These are phyloP conservation scores for Allobates femoralis DNA, from an alignment of 2,797 vertebrate genomes.

Conservation along the genomic window DNA sequence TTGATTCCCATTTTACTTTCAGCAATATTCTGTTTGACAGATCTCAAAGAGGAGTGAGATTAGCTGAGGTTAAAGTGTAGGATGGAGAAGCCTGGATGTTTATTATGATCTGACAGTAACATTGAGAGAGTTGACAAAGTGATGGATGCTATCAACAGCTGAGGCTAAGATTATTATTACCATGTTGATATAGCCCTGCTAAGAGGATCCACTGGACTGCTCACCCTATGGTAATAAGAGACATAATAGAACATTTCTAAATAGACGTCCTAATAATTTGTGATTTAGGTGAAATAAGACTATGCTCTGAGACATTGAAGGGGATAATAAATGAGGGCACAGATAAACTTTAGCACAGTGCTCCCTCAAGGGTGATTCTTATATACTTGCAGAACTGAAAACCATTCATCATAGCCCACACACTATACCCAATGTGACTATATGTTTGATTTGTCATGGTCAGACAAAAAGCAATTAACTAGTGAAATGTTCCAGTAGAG, in stretches of 20 bases:
- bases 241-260: neutral
- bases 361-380: neutral
- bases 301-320: neutral
- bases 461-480: neutral
- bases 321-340: neutral
- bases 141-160: constrained; percentile 53
- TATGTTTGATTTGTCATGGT: neutral
- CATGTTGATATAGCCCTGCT: constrained; percentile 12
- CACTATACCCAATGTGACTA: neutral
- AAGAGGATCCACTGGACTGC: constrained; percentile 5
- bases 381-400: neutral
- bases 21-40: constrained; percentile 44
- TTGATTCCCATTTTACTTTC: constrained; percentile 24
- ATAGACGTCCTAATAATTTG: neutral
- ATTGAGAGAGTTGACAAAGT: constrained; percentile 53
- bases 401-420: constrained; percentile 13
- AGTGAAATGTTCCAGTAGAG: neutral
- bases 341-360: neutral
- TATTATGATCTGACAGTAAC: constrained; percentile 59
- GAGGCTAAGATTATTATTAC: constrained; percentile 45
- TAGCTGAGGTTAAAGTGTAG: constrained; percentile 50
- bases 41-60: constrained; percentile 45
- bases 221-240: constrained; percentile 23
- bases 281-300: neutral
- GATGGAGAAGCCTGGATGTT: constrained; percentile 52